Conservation (phyloP, 2,113 vertebrate species). For the Pachycephala philippinensis region DNA sequence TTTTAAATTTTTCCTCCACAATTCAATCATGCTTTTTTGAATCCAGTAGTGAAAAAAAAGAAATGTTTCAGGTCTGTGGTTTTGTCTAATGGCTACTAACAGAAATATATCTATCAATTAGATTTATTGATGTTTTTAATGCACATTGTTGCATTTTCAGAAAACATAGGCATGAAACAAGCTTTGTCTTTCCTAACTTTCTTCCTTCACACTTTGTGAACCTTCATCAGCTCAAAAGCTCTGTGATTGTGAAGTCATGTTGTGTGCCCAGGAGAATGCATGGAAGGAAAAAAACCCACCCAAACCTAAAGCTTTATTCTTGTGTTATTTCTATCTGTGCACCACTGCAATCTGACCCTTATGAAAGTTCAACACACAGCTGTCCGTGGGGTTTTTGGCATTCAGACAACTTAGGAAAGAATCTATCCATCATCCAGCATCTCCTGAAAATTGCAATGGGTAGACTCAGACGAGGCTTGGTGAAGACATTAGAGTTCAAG, state of each 20-base stretch:
- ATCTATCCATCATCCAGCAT: not conserved
- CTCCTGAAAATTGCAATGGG: not conserved
- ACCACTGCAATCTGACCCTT: not conserved
- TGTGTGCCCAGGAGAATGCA: not conserved
- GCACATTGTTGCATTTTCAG: not conserved
- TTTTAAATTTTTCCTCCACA: not conserved
- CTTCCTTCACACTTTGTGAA: not conserved
- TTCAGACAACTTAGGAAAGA: not conserved
- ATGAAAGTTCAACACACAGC: not conserved
- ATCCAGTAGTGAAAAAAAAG: not conserved
- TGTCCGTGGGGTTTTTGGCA: not conserved
- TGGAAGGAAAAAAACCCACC: not conserved
- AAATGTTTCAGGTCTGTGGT: not conserved
- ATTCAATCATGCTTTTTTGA: not conserved
- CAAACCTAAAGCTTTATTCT: not conserved
- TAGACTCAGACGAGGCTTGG: not conserved
- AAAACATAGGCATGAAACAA: not conserved
- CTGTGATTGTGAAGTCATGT: not conserved
- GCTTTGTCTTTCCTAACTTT: not conserved
- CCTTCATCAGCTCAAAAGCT: not conserved
- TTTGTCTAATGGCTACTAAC: not conserved
- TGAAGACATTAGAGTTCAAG: not conserved
- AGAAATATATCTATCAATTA: not conserved
- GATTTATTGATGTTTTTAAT: not conserved
- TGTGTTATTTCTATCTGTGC: rapidly evolving